Evolutionary conservation across 2,797 vertebrate species (phyloP), one percentile per base, ranked within the genome.

Genomic region (Mycteria americana): DNA sequence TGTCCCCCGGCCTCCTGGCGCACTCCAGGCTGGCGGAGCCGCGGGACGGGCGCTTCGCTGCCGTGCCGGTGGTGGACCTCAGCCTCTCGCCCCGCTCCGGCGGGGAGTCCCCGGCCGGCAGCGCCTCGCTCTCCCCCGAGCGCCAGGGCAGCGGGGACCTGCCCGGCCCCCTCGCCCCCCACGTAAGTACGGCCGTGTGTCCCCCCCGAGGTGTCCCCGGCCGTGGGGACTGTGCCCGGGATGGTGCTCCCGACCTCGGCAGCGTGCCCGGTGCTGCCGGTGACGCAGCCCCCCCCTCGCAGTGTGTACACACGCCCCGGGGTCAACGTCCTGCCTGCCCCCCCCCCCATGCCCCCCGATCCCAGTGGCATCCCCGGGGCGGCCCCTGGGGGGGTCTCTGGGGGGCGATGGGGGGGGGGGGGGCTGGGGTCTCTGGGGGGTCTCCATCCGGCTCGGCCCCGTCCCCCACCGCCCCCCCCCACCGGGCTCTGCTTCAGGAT

Each of bases 51-150:
- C 98, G 96, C 62, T 99, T 98, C 70, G 82, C 97, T 0, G 59
- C 98, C 5, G 97, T 98, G 7, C 99, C 99, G 2, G 98, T 99
- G 10, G 98, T 99, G 89, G 99, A 99, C 97, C 98, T 99, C 96
- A 99, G 99, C 97, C 98, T 99, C 97, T 99, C 99, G 3, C 99
- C 99, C 7, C 96, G 97, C 7, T 98, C 98, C 0, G 97, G 97
- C 12, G 80, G 85, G 23, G 98, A 98, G 48, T 98, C 98, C 57
- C 98, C 98, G 24, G 98, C 98, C 4, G 98, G 98, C 79, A 98
- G 99, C 83, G 98, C 98, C 63, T 97, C 99, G 43, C 97, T 98
- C 97, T 98, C 98, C 45, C 99, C 98, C 15, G 99, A 97, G 98
- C 95, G 99, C 95, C 98, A 98, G 92, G 96, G 98, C 95, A 98